These are phyloP conservation scores for Clivina fossor DNA, from an alignment of 2,888 invertebrate species.

Conservation along the genomic window DNA sequence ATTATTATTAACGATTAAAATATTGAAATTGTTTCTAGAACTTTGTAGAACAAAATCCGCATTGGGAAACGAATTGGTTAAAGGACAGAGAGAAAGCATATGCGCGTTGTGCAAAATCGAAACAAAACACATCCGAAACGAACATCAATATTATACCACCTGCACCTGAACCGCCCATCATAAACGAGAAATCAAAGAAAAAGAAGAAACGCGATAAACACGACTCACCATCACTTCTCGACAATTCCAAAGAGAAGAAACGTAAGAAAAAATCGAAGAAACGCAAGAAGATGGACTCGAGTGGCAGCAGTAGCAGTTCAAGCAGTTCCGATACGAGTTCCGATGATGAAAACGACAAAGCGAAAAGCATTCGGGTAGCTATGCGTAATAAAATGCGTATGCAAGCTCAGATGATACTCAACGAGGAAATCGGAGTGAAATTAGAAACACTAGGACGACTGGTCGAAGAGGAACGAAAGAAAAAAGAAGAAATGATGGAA, in stretches of 20 bases:
- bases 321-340: slow-evolving; percentile 52
- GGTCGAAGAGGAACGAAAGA: slow-evolving; percentile 54
- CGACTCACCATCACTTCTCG: slow-evolving; percentile 42
- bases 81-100: slow-evolving; percentile 75
- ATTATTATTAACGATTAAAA: too few relatives aligned
- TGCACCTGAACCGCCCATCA: slow-evolving; percentile 23
- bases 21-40: slow-evolving; percentile 57
- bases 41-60: slow-evolving; percentile 80
- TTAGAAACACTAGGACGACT: slow-evolving; percentile 53
- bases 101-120: slow-evolving; percentile 51
- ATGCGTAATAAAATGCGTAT: slow-evolving; percentile 63
- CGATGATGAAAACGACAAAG: slow-evolving; percentile 53
- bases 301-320: slow-evolving; percentile 53
- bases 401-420: slow-evolving; percentile 54
- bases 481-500: slow-evolving; percentile 41
- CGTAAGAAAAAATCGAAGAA: slow-evolving; percentile 56
- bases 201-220: slow-evolving; percentile 40
- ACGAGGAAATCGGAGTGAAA: slow-evolving; percentile 53
- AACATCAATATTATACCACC: slow-evolving; percentile 13
- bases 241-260: slow-evolving; percentile 54
- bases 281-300: slow-evolving; percentile 49
- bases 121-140: slow-evolving; percentile 5
- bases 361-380: slow-evolving; percentile 64
- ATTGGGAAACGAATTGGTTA: slow-evolving; percentile 87
- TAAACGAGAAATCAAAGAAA: slow-evolving; percentile 34